Evolutionary conservation across 1,140 invertebrate species (phyloP), one percentile per base, ranked within the genome.

Genomic region (Polypedilum vanderplanki): DNA sequence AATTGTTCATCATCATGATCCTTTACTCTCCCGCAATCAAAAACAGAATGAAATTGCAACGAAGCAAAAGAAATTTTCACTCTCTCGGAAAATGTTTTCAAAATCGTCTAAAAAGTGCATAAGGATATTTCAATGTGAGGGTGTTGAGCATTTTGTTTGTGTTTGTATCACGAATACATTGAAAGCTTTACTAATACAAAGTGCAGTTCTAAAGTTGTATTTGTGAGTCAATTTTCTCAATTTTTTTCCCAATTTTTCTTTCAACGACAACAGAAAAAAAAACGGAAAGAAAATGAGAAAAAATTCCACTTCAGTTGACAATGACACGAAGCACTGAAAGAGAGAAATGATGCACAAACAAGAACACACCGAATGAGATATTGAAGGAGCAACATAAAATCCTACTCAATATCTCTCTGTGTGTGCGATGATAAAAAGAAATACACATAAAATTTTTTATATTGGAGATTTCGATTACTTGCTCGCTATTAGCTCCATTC

Each of bases 41-140:
- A 70, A 70, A 20, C 65, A 70, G 24, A 70, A 70, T 70, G 65
- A 22, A 70, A 20, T 18, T 70, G 17, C 20, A 70, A 20, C 20
- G 15, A 70, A 18, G 18, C 4, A 18, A 18, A 18, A 5, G 20
- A 22, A 18, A 18, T 18, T 70, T 7, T 70, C 15, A 67, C 18
- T 70, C 8, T 18, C 65, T 70, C 46, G 4, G 65, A 20, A 18
- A 70, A 70, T 22, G 1, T 3, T 33, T 20, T 20, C 7, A 22
- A 70, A 70, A 70, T 70, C 65, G 65, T 70, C 65, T 70, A 70
- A 70, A 33, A 57, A 70, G 65, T 70, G 65, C 65, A 70, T 70
- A n/a, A 9, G 46, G 46, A n/a, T 33, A 12, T 57, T 70, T 70
- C 4, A 10, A 18, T 70, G 65, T 70, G 65, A 70, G 65, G 65